Evolutionary conservation across 2,888 invertebrate species (phyloP), one percentile per base, ranked within the genome.

Genomic region (Drosophila gaucha): DNA sequence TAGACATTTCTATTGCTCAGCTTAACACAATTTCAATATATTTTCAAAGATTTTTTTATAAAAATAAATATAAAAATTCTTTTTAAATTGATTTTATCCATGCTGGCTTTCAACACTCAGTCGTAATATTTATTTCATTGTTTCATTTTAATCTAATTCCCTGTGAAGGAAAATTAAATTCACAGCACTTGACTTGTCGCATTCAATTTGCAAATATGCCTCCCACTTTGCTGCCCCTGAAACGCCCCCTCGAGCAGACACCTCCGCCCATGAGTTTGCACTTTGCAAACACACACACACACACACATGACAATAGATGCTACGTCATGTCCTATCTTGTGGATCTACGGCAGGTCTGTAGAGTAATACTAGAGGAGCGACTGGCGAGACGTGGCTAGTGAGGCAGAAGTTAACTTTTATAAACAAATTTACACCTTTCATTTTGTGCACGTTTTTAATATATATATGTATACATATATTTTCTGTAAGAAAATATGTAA

Each of bases 351-450:
- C 26, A 28, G 14, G 31, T 46, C 35, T 47, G 41, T 26, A 38
- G 35, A 59, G 63, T 31, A 14, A 41, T 50, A 24, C 30, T 9
- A 14, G 16, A 36, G 18, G 41, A 14, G 3, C 14, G 47, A 41
- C 49, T 24, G 54, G 16, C 24, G 26, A 16, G 47, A 66, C 47
- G 51, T 57, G 60, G 64, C 52, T 59, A 56, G 54, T 72, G 65
- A 72, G 64, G 59, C 75, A 82, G 62, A 67, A 70, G 79, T 65
- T 70, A 67, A 69, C 67, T 76, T 82, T 76, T 71, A 69, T 82
- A 86, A 82, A 83, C 86, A 82, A 82, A 86, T 83, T 82, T 86
- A 74, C 82, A 82, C 82, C 82, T 86, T 76, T 83, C 68, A 76
- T 83, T 83, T 83, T 85, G 79, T 74, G 75, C 83, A 79, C 73